Conservation (phyloP, 1,140 invertebrate genomes). For the Sipha flava region DNA sequence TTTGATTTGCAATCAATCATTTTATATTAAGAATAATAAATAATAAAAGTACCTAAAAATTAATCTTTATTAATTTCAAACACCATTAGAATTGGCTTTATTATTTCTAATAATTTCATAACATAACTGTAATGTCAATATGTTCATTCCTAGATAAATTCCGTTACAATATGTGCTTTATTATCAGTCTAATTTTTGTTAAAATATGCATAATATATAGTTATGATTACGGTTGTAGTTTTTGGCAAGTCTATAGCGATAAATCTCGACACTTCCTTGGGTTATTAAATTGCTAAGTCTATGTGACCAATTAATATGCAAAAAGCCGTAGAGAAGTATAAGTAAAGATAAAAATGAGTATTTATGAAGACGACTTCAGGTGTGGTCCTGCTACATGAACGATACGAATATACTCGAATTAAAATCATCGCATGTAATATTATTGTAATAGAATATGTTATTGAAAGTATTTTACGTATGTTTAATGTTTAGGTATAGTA, state of each 20-base stretch:
- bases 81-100: no score
- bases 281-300: neutral
- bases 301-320: conserved; percentile 1
- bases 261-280: neutral
- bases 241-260: neutral
- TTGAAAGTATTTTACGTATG: neutral
- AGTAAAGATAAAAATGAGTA: no score
- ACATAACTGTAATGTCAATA: no score
- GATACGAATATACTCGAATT: neutral
- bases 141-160: no score
- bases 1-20: no score
- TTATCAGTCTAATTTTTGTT: no score
- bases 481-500: no score
- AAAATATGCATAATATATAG: neutral
- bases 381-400: neutral
- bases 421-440: neutral
- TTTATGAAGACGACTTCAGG: neutral
- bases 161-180: no score
- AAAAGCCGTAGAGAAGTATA: neutral
- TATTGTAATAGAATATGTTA: neutral
- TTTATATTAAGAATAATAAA: no score
- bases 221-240: neutral
- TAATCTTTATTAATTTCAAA: no score
- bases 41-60: no score
- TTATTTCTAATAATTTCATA: no score